These are phyloP conservation scores for Callipepla californica DNA, from an alignment of 2,113 vertebrate genomes.

Conservation along the genomic window DNA sequence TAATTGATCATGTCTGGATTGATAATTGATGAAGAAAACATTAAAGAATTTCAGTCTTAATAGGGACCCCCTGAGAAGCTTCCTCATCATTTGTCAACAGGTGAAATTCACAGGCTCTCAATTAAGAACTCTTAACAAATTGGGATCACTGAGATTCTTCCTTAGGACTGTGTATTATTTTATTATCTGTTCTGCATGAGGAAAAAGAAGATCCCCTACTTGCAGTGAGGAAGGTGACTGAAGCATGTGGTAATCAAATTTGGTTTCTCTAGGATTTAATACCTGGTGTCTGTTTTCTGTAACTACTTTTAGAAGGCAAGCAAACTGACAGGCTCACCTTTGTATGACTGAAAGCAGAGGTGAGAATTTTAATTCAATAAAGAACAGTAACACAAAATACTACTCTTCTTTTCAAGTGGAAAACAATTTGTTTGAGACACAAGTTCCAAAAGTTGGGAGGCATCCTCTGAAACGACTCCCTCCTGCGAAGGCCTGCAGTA, in stretches of 20 bases:
- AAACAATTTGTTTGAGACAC: not conserved
- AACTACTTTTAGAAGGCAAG: not conserved
- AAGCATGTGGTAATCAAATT: not conserved
- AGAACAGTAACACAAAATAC: not conserved
- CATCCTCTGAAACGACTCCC: fast-evolving
- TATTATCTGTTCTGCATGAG: not conserved
- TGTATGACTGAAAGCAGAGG: not conserved
- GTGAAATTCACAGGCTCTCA: constrained; percentile 51
- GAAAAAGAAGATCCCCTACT: not conserved
- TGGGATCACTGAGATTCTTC: not conserved
- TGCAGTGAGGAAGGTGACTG: not conserved
- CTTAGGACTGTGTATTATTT: not conserved
- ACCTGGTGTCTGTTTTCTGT: not conserved
- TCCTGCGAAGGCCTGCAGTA: not conserved
- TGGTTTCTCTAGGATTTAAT: not conserved
- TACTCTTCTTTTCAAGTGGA: not conserved
- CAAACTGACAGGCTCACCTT: fast-evolving
- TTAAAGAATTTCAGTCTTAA: constrained; percentile 75
- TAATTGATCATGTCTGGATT: constrained; percentile 46
- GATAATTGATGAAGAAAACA: constrained; percentile 78
- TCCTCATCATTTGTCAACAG: constrained; percentile 61
- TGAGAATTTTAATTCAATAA: not conserved
- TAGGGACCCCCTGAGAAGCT: constrained; percentile 43
- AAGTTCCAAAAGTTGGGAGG: not conserved
- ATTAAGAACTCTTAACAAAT: constrained; percentile 70